phyloP scores from a whole-genome alignment of 2,888 invertebrate genomes.

The Phyto melanocephala region DNA sequence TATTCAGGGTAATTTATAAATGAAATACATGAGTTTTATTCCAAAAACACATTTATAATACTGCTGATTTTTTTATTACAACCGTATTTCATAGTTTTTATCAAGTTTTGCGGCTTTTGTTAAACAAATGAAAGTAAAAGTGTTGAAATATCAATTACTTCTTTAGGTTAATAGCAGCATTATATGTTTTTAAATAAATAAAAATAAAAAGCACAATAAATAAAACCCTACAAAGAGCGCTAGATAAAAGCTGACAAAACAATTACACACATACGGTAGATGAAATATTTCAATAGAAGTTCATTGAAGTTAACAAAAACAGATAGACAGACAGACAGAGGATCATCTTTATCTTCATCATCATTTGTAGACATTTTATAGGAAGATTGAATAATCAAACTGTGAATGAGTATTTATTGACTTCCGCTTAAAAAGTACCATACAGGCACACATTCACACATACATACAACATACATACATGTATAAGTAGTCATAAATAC shows the following conservation, averaged over 20 bases:
- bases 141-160: conserved; percentile 61
- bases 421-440: conserved; percentile 26
- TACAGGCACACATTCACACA: too few relatives aligned
- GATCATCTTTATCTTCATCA: background rate
- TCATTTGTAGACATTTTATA: background rate
- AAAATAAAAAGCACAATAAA: conserved; percentile 6
- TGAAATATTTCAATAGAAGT: conserved; percentile 20
- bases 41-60: conserved; percentile 4
- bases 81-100: background rate
- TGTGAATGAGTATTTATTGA: background rate
- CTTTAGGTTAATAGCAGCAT: conserved; percentile 46
- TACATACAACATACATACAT: too few relatives aligned
- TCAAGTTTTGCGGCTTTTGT: conserved; percentile 50
- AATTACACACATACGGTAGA: background rate
- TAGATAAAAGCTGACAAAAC: background rate
- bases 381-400: background rate
- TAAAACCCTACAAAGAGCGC: background rate
- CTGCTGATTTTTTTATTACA: conserved; percentile 9
- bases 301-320: background rate
- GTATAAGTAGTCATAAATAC: background rate
- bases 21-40: conserved; percentile 11
- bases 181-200: conserved; percentile 30
- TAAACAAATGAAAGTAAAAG: conserved; percentile 61
- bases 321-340: background rate
- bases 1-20: conserved; percentile 57